Evolutionary conservation across 2,113 vertebrate genomes (phyloP).

Genomic region (Amblyornis subalaris): DNA sequence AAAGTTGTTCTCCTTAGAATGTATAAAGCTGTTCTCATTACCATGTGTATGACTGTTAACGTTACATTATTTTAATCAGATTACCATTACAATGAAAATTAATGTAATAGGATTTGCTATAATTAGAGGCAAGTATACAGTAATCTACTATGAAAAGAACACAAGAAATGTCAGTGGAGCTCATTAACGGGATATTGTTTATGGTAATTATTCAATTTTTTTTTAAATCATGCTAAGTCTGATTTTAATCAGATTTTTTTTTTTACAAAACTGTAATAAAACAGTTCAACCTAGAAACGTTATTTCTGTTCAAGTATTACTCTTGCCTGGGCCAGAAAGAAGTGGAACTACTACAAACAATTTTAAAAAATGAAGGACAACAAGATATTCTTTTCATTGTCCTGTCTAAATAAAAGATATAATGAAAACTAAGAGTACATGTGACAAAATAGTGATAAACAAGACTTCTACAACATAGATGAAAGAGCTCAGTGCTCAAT

Average conservation of each 20-base stretch:
- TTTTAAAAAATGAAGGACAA: neutral
- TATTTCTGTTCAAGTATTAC: neutral
- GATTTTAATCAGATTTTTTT: neutral
- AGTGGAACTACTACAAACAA: neutral
- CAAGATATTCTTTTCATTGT: neutral
- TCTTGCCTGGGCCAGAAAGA: neutral
- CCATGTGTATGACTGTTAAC: neutral
- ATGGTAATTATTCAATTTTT: neutral
- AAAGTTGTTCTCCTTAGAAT: neutral
- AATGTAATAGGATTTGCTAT: constrained; percentile 61
- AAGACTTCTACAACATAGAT: neutral
- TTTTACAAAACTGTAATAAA: neutral
- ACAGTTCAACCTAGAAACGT: neutral
- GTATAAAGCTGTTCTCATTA: neutral
- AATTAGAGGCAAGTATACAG: constrained; percentile 41
- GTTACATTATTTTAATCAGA: constrained; percentile 34
- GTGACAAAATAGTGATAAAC: neutral
- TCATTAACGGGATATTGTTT: constrained; percentile 11
- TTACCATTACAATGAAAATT: constrained; percentile 46
- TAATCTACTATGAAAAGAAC: constrained; percentile 30
- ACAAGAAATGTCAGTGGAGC: neutral
- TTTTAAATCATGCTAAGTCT: neutral
- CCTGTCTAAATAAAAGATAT: neutral
- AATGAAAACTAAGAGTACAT: neutral
- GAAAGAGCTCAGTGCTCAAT: neutral